Evolutionary conservation across 2,113 vertebrate species (phyloP), one percentile per base, ranked within the genome.

Genomic region (Candoia aspera): DNA sequence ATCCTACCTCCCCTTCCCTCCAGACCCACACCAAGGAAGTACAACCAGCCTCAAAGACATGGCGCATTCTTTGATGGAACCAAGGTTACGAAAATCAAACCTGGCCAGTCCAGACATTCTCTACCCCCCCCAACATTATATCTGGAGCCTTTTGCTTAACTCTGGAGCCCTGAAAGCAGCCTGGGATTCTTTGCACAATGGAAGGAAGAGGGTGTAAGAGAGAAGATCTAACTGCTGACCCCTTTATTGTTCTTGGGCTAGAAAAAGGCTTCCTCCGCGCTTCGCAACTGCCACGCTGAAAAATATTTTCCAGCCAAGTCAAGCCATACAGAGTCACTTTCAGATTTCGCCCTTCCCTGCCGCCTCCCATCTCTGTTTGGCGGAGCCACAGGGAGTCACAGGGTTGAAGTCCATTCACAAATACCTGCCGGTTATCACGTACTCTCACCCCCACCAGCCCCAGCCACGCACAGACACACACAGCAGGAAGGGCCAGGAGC

Each of bases 131-230:
- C 9, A 23, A 13, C 84, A 91, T 92, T 93, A 94, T 87, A 92
- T 96, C 94, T 54, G 92, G 93, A 84, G 86, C 46, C 8, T 37
- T 0, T 0, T 92, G 93, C 95, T 86, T 93, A 91, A 89, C 92
- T 96, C 96, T 94, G 93, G 93, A 94, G 95, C 90, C 94, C 94
- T 55, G 86, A 90, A 57, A 64, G 94, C 83, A 86, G 97, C 92
- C 96, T 95, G 96, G 96, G 97, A 97, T 95, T 96, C 96, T 96
- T 93, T 95, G 97, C 97, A 98, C 98, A 98, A 98, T 98, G 97
- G 98, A 98, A 98, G 98, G 98, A 98, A 98, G 97, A 98, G 97
- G 98, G 97, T 97, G 98, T 97, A 97, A 97, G 96, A 97, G 97
- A 97, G 96, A 97, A 97, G 96, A 96, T 97, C 97, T 96, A 96